phyloP scores from a whole-genome alignment of 2,113 vertebrate genomes.

The Puntigrus tetrazona region DNA sequence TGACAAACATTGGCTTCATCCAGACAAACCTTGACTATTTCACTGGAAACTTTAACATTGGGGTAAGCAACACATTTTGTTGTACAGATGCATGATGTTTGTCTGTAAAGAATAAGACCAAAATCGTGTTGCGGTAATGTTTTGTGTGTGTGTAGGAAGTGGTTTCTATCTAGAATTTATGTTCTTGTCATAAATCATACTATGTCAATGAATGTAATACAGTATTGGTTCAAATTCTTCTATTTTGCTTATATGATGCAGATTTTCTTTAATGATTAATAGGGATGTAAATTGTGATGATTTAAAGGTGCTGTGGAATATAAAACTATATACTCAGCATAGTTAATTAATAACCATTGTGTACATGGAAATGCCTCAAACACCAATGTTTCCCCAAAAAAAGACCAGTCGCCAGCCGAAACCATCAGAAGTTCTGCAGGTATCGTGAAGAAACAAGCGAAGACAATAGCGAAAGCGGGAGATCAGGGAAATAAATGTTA shows the following conservation, averaged over 20 bases:
- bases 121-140: background rate
- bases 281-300: too few species aligned
- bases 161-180: background rate
- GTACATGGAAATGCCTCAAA: too few species aligned
- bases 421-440: too few species aligned
- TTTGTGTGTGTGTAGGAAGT: background rate
- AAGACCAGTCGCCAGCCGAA: too few species aligned
- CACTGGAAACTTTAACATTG: constrained; percentile 88
- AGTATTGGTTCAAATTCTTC: too few species aligned
- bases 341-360: too few species aligned
- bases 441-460: too few species aligned
- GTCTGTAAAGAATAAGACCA: background rate
- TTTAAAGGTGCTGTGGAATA: too few species aligned
- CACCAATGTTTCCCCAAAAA: too few species aligned
- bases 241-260: background rate
- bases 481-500: too few species aligned
- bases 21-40: constrained; percentile 97
- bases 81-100: background rate
- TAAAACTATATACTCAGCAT: too few species aligned
- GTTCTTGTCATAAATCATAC: background rate
- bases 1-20: constrained; percentile 90
- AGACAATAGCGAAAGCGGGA: too few species aligned
- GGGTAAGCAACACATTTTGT: constrained; percentile 80
- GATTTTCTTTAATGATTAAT: background rate
- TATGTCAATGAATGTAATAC: background rate